Percentiles rank a stretch among this genome's conserved stretches.
These are phyloP conservation scores for Solenopsis fugax DNA, from an alignment of 1,140 invertebrate genomes.

Conservation along the genomic window DNA sequence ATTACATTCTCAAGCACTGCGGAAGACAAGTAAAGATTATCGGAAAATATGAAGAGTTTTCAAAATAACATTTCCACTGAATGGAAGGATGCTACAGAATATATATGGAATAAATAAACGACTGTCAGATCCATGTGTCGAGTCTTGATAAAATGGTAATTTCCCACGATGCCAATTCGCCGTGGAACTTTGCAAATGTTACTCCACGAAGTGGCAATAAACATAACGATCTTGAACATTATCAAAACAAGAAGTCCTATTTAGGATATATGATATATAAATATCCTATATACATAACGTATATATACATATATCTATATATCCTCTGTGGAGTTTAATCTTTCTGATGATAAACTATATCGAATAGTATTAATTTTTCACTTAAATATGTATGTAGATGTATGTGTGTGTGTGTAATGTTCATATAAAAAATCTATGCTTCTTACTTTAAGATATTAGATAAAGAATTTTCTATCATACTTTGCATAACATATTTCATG, in stretches of 20 bases:
- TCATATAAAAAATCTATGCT: not conserved
- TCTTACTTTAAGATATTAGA: not conserved
- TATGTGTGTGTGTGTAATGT: not conserved
- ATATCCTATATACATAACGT: not conserved
- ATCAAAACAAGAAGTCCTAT: slow-evolving; percentile 62
- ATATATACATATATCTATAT: not conserved
- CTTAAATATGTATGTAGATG: not conserved
- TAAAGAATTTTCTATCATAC: not conserved
- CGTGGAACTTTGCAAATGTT: slow-evolving; percentile 54
- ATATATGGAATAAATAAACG: slow-evolving; percentile 38
- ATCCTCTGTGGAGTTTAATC: not conserved
- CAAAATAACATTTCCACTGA: not conserved
- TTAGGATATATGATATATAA: slow-evolving; percentile 18
- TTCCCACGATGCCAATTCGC: slow-evolving; percentile 49
- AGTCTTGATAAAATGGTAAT: slow-evolving; percentile 60
- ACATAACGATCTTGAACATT: slow-evolving; percentile 61
- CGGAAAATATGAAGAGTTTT: not conserved
- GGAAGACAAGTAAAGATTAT: not conserved
- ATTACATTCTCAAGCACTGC: slow-evolving; percentile 4
- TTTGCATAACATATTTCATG: not conserved
- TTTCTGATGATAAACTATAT: not conserved
- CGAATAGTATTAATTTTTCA: not conserved
- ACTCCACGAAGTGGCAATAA: slow-evolving; percentile 62
- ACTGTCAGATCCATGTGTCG: slow-evolving; percentile 29
- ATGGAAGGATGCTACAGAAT: not conserved